Conservation (phyloP, 2,797 vertebrate species). For the Pitangus sulphuratus region DNA sequence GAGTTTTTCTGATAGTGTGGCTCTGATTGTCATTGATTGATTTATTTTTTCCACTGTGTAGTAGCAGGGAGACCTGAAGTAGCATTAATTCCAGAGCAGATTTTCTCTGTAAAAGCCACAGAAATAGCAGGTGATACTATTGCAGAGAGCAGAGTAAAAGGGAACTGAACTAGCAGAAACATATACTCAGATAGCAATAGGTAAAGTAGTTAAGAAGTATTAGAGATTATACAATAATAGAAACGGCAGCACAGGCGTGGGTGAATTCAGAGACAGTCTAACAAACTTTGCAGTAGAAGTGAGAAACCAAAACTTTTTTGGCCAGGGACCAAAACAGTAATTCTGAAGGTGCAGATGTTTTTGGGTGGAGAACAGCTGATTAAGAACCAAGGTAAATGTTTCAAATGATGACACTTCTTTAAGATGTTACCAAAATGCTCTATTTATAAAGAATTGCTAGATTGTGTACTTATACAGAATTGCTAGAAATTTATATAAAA, state of each 20-base stretch:
- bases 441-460: not conserved
- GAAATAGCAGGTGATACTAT: not conserved
- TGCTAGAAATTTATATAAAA: not conserved
- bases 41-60: not conserved
- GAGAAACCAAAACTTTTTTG: not conserved
- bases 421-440: not conserved
- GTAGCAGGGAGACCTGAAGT: not conserved
- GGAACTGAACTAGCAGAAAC: not conserved
- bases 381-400: not conserved
- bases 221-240: not conserved
- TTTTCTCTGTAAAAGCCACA: not conserved
- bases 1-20: not conserved
- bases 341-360: not conserved
- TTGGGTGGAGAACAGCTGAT: not conserved
- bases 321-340: not conserved
- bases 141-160: not conserved
- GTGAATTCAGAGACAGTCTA: not conserved
- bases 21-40: not conserved
- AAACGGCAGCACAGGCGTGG: not conserved
- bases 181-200: not conserved
- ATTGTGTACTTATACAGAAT: not conserved
- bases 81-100: not conserved
- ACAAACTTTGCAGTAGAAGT: not conserved
- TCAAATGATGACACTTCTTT: not conserved
- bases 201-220: not conserved